Evolutionary conservation across 2,797 vertebrate species (phyloP).

Genomic region (Cephalopachus bancanus): DNA sequence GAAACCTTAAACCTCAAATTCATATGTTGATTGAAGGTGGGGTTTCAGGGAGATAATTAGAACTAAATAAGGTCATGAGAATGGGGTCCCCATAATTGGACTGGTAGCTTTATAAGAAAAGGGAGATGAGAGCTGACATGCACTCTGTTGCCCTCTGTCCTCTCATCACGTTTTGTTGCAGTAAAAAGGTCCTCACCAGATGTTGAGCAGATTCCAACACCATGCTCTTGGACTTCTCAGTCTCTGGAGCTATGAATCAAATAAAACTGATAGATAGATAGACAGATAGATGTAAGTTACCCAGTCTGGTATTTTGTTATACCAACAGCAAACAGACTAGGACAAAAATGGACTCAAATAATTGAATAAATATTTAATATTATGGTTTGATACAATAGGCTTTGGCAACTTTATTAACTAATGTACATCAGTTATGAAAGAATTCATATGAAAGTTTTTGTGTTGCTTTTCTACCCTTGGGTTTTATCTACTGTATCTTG

Average conservation of each 20-base stretch:
- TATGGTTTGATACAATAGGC: neutral
- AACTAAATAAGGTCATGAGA: neutral
- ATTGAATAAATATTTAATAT: conserved; percentile 7
- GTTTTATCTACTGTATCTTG: conserved; percentile 11
- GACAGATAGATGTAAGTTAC: neutral
- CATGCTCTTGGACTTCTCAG: neutral
- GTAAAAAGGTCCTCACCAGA: neutral
- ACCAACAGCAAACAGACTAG: neutral
- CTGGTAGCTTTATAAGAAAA: neutral
- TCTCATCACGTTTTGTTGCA: neutral
- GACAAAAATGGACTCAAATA: neutral
- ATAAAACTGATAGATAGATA: too few relatives aligned
- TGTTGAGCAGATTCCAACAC: neutral
- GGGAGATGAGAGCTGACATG: neutral
- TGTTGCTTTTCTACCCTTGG: neutral
- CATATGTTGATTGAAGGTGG: too few relatives aligned
- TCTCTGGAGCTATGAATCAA: neutral
- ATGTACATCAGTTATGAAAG: conserved; percentile 2
- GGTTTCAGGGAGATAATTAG: neutral
- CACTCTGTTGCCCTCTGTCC: neutral
- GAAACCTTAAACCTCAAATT: neutral
- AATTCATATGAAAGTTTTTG: neutral
- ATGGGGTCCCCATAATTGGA: neutral
- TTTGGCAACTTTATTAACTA: conserved; percentile 56
- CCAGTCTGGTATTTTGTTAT: neutral